These are phyloP conservation scores for Tanaodytes sp. DNA, from an alignment of 2,888 invertebrate genomes.

Conservation along the genomic window DNA sequence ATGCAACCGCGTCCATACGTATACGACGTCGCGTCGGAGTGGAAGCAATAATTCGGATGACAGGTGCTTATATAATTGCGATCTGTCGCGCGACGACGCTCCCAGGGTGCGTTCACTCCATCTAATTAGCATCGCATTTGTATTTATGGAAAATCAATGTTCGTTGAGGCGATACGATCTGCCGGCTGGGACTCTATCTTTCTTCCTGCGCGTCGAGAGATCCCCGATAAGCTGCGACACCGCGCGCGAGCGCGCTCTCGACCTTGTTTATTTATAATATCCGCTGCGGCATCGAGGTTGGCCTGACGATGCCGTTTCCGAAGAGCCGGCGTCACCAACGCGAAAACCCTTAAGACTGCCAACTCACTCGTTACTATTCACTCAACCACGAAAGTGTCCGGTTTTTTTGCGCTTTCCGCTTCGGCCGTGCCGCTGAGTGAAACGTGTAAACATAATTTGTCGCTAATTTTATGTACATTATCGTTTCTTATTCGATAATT, in stretches of 20 bases:
- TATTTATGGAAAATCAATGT: slow-evolving; percentile 66
- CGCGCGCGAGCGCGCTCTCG: slow-evolving; percentile 44
- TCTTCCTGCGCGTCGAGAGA: slow-evolving; percentile 48
- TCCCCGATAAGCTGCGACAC: slow-evolving; percentile 51
- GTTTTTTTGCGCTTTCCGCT: too few species aligned
- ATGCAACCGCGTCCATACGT: too few species aligned
- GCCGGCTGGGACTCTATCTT: slow-evolving; percentile 39
- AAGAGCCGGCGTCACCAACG: slow-evolving; percentile 50
- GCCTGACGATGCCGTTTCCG: slow-evolving; percentile 49
- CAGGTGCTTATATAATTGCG: slow-evolving; percentile 41
- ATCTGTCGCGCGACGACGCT: slow-evolving; percentile 39
- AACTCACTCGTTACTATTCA: slow-evolving; percentile 47
- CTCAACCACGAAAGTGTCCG: slow-evolving; percentile 46
- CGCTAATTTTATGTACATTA: too few species aligned
- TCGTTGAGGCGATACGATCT: slow-evolving; percentile 54
- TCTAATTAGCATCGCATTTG: slow-evolving; percentile 64
- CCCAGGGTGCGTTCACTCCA: slow-evolving; percentile 57
- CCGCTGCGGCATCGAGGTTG: slow-evolving; percentile 49
- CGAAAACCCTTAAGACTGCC: slow-evolving; percentile 49
- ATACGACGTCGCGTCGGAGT: too few species aligned
- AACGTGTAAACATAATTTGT: too few species aligned
- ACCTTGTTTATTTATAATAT: slow-evolving; percentile 54
- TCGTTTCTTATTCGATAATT: too few species aligned
- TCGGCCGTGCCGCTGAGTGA: too few species aligned
- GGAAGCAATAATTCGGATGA: slow-evolving; percentile 32